Base-by-base conservation (phyloP, 2,113 vertebrate species). In the Gobius niger region DNA sequence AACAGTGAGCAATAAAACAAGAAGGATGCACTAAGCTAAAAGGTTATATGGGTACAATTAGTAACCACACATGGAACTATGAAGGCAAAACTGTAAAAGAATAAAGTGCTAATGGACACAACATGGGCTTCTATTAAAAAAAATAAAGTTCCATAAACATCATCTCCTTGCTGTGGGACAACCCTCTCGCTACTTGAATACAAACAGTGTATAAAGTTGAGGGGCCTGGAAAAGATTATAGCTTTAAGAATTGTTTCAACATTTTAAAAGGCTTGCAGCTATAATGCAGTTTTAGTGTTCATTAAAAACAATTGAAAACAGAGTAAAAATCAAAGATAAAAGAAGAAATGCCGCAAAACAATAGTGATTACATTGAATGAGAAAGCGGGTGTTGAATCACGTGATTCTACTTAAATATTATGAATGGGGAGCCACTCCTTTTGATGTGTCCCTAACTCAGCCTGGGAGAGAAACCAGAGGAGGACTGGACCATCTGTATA, bases 31-130 rank as follows among this genome's bases (percentile, higher is more conserved):
- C 70, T 75, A 79, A 12, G 8, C 51, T 72, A 78, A 67, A 40
- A 70, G 53, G 71, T 69, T 10, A 72, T 61, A 85, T 72, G 66
- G 72, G 65, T 77, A 75, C 63, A 12, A 76, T 53, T 59, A 75
- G 62, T 77, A 71, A 70, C 63, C 81, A 73, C 69, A 81, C 49
- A 71, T 51, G 46, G 64, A 62, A 77, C 70, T 75, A 79, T 62
- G 47, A 67, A 81, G 67, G 78, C 70, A 70, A 80, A 72, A 72
- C n/a, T 3, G 49, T 19, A 82, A 83, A 82, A 67, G 16, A 77
- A 80, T 84, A 87, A 87, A 90, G 82, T 87, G 88, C 85, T 86
- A 85, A 82, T 65, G 67, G 63, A 86, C 63, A 84, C 72, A 81
- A 82, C 63, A 54, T 63, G 75, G 67, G 65, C 62, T 69, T 64